Base-by-base conservation (phyloP, 2,888 invertebrate genomes). In the Papilio protenor region DNA sequence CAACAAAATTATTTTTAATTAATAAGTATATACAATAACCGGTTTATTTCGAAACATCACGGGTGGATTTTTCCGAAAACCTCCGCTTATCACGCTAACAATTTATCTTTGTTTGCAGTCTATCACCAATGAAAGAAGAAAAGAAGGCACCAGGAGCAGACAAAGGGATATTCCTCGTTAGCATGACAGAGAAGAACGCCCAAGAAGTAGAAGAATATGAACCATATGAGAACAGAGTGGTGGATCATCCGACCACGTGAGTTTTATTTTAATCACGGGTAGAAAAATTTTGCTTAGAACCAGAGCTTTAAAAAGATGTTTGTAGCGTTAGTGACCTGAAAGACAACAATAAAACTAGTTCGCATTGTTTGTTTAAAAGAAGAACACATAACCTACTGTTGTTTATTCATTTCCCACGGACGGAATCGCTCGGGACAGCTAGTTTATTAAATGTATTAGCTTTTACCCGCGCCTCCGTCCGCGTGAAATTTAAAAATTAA, bases 211-310 rank as follows among this genome's bases (percentile, higher is more conserved):
- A 95, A 72, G 96, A 96, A 78, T 97, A 97, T 83, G 96, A 97
- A 82, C 97, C 97, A 0, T 96, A 96, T 84, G 92, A 95, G 76
- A 95, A 96, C 87, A 92, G 97, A 83, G 95, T 95, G 1, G 96
- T 97, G 40, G 95, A 96, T 66, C 96, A 97, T 87, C 97, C 97
- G 1, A 97, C 97, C 45, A 96, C 97, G 97, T 97, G 89, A 96
- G 97, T 96, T 16, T 33, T 10, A 23, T 2, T 12, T 0, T 47
- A 6, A 47, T 40, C 10, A 71, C 49, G 0, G 1, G 1, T 23
- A 55, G n/a, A 55, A 16, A 61, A 14, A 23, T 55, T 55, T n/a
- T 18, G 16, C 49, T 49, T 0, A 55, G n/a, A 55, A 55, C 52
- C 14, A 5, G 2, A 4, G 16, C 18, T 52, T 18, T 6, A 52